phyloP scores from a whole-genome alignment of 2,888 invertebrate genomes.

The Corbicula japonica region DNA sequence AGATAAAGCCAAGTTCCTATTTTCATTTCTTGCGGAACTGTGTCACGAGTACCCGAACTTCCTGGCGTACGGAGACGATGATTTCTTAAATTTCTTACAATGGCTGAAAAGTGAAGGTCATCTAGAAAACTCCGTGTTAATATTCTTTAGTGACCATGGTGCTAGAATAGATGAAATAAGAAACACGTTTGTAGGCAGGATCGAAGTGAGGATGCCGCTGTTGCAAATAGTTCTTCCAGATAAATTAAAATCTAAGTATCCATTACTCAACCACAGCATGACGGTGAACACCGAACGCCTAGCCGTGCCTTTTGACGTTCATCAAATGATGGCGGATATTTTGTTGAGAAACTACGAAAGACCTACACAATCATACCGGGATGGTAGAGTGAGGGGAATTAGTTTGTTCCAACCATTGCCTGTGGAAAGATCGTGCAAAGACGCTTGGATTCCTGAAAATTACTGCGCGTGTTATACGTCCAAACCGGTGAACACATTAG shows the following conservation, averaged over 20 bases:
- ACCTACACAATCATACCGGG: conserved; percentile 36
- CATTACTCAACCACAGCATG: conserved; percentile 90
- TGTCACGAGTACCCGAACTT: conserved; percentile 95
- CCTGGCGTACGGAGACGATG: conserved; percentile 91
- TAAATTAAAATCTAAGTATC: conserved; percentile 90
- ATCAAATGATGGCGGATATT: conserved; percentile 92
- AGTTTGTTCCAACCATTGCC: conserved; percentile 93
- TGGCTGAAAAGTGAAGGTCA: conserved; percentile 84
- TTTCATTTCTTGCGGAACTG: conserved; percentile 94
- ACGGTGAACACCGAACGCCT: conserved; percentile 90
- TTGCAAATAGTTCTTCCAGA: conserved; percentile 91
- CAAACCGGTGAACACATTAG: conserved; percentile 38
- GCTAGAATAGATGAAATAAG: conserved; percentile 95
- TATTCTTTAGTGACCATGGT: conserved; percentile 94
- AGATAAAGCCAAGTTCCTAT: conserved; percentile 91
- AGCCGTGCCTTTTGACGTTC: conserved; percentile 94
- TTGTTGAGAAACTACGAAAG: conserved; percentile 67
- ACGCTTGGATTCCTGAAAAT: conserved; percentile 93
- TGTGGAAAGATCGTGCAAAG: conserved; percentile 91
- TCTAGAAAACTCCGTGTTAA: conserved; percentile 78
- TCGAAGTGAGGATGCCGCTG: conserved; percentile 96
- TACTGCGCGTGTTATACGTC: conserved; percentile 75
- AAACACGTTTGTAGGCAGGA: conserved; percentile 91
- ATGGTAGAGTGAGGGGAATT: conserved; percentile 68
- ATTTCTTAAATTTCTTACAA: conserved; percentile 89